Evolutionary conservation across 2,797 vertebrate genomes (phyloP), one percentile per base, ranked within the genome.

Genomic region (Typhlichthys eigenmanni): DNA sequence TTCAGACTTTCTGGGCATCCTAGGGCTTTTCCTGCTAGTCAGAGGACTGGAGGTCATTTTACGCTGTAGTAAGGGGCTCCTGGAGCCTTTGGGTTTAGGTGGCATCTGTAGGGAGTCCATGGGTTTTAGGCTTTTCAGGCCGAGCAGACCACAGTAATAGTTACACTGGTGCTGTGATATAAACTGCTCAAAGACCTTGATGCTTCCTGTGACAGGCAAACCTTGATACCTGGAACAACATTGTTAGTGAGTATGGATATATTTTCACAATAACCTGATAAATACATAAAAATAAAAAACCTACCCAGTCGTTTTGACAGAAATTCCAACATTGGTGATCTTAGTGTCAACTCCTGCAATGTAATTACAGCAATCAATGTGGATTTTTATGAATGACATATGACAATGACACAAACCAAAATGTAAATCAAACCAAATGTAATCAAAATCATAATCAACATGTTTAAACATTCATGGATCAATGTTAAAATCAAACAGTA

Each of bases 281-380:
- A 6, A 78, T 14, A 81, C 66, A 29, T 54, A 51, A 19, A 68
- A 76, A 64, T n/a, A 51, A 66, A 13, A 47, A 49, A 59, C 96
- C 85, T 61, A 98, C 97, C 96, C 96, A 32, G 93, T 93, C 11
- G 93, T 88, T 88, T 93, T 96, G 74, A 96, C 94, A 71, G 94
- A 94, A 0, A 98, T 93, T 71, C 88, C 89, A 81, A 98, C 91
- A 0, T 94, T 94, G 24, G 95, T 98, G 87, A 98, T 85, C 88
- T 95, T 96, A 78, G 93, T 93, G 65, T 94, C 95, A 83, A 95
- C 95, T 80, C 97, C 97, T 98, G 91, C 76, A 92, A 91, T 76
- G 78, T 10, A 75, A 84, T 55, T 73, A 4, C 52, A 66, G 38
- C 7, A 43, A 43, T 43, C 7, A 43, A 43, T 43, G 38, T 43